A percentile compares a stretch with the other conserved stretches of the same genome.
Conservation (phyloP, 2,888 invertebrate species). For the Nycteola revayana region DNA sequence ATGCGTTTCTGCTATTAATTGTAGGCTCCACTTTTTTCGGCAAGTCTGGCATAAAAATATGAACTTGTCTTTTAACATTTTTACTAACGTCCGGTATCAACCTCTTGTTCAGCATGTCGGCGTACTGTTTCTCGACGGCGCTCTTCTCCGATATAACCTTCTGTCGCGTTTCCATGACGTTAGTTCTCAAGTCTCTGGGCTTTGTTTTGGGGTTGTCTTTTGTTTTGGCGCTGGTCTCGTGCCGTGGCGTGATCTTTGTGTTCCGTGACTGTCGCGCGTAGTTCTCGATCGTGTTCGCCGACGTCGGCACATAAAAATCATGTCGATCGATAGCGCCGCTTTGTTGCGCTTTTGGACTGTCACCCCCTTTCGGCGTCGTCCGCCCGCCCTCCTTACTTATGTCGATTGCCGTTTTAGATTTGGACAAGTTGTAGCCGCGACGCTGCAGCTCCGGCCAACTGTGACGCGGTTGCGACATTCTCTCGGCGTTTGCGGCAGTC, state of each 20-base stretch:
- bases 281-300: slow-evolving; percentile 74
- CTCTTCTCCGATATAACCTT: slow-evolving; percentile 61
- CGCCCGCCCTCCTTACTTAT: slow-evolving; percentile 53
- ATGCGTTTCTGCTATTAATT: slow-evolving; percentile 54
- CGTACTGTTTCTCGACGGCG: slow-evolving; percentile 69
- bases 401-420: slow-evolving; percentile 65
- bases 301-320: slow-evolving; percentile 69
- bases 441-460: slow-evolving; percentile 71
- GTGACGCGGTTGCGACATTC: slow-evolving; percentile 68
- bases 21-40: slow-evolving; percentile 77
- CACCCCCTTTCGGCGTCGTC: slow-evolving; percentile 45
- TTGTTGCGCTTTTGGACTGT: slow-evolving; percentile 58
- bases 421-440: slow-evolving; percentile 47
- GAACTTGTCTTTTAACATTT: slow-evolving; percentile 84
- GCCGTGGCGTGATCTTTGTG: slow-evolving; percentile 59
- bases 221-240: slow-evolving; percentile 44
- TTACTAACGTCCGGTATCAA: slow-evolving; percentile 64
- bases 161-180: slow-evolving; percentile 61
- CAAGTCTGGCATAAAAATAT: slow-evolving; percentile 87
- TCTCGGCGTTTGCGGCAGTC: slow-evolving; percentile 54
- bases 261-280: slow-evolving; percentile 78
- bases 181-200: slow-evolving; percentile 51
- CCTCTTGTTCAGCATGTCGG: slow-evolving; percentile 67
- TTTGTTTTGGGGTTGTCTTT: slow-evolving; percentile 53
- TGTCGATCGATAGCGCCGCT: slow-evolving; percentile 66